These are phyloP conservation scores for Podarcis lilfordi DNA, from an alignment of 2,797 vertebrate genomes.

Conservation along the genomic window DNA sequence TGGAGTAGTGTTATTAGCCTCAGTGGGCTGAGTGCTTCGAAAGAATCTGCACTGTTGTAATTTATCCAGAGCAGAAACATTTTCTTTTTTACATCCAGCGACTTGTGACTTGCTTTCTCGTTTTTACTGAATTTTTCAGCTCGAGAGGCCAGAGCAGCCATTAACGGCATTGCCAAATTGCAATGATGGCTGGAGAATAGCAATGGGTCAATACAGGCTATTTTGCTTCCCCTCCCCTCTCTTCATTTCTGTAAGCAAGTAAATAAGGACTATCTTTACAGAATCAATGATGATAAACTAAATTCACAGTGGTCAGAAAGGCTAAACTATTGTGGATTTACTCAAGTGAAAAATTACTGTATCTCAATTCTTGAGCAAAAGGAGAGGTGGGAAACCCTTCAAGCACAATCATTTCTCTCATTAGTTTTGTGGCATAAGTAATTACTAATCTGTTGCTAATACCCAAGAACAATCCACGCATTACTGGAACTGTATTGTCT, in stretches of 20 bases:
- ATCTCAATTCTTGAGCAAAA: neutral
- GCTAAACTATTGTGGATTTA: constrained; percentile 32
- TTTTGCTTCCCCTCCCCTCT: neutral
- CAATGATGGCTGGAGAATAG: constrained; percentile 5
- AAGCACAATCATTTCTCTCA: constrained; percentile 28
- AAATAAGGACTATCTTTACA: constrained; percentile 20
- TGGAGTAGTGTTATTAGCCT: neutral
- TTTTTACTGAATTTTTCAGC: neutral
- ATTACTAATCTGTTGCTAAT: constrained; percentile 8
- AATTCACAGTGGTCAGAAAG: constrained; percentile 34
- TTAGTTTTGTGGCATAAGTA: constrained; percentile 5
- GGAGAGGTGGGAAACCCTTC: constrained; percentile 9
- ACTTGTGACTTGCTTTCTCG: neutral
- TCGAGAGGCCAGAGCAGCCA: constrained; percentile 12
- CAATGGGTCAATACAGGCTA: constrained; percentile 1
- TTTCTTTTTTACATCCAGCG: neutral
- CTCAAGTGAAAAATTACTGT: constrained; percentile 29
- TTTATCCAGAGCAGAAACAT: neutral
- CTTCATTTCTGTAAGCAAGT: constrained; percentile 5
- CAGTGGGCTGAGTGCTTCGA: neutral
- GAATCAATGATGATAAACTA: constrained; percentile 43
- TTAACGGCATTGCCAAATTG: constrained; percentile 33
- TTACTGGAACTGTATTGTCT: neutral
- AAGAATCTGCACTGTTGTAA: neutral
- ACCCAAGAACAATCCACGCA: neutral